phyloP scores from a whole-genome alignment of 1,140 invertebrate genomes.

The Papilio machaon region DNA sequence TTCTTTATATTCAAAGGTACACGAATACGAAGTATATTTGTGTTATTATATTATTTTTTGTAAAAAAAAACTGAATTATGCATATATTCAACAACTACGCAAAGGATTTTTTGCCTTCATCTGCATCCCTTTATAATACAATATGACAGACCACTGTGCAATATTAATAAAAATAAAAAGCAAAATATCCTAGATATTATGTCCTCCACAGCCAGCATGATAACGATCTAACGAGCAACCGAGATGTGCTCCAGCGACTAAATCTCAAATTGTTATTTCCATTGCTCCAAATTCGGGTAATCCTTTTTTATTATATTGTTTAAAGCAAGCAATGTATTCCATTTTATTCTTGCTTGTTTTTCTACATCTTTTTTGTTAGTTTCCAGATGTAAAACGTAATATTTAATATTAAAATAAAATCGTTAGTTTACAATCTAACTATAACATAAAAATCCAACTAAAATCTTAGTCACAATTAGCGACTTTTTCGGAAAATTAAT shows the following conservation, averaged over 20 bases:
- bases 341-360: neutral
- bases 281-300: neutral
- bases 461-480: too few species aligned
- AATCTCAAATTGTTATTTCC: slow-evolving; percentile 30
- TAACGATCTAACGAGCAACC: slow-evolving; percentile 19
- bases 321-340: slow-evolving; percentile 7
- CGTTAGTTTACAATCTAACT: too few species aligned
- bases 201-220: neutral
- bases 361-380: neutral
- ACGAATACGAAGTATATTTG: too few species aligned
- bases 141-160: neutral
- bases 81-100: neutral
- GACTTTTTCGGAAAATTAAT: too few species aligned
- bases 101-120: too few species aligned
- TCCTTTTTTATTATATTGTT: slow-evolving; percentile 13
- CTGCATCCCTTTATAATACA: neutral
- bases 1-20: too few species aligned
- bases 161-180: slow-evolving; percentile 15
- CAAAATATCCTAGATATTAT: slow-evolving; percentile 11
- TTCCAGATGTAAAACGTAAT: too few species aligned
- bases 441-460: too few species aligned
- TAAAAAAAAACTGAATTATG: neutral
- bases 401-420: too few species aligned
- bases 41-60: neutral
- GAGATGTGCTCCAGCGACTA: neutral